Evolutionary conservation across 2,888 invertebrate genomes (phyloP).

Genomic region (Sicus ferrugineus): DNA sequence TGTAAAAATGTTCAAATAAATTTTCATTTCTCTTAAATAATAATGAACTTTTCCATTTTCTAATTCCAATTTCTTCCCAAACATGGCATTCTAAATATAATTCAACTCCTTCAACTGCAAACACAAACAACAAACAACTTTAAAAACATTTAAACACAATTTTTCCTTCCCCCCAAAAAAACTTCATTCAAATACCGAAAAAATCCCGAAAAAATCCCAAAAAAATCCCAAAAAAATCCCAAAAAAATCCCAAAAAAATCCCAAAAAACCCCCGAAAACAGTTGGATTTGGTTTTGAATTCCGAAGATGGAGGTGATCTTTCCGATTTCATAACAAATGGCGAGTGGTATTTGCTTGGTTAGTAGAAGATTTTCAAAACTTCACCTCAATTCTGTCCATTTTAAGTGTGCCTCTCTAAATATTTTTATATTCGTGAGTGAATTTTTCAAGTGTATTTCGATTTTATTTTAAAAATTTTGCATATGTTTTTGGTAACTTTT

Average conservation of each 20-base stretch:
- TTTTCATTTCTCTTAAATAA: slow-evolving; percentile 49
- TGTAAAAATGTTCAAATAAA: slow-evolving; percentile 48
- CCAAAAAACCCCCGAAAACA: slow-evolving; percentile 64
- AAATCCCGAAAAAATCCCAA: slow-evolving; percentile 25
- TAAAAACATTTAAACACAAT: slow-evolving; percentile 43
- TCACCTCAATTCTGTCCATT: not conserved
- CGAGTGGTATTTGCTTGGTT: slow-evolving; percentile 99
- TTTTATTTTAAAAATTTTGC: no score
- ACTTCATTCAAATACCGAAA: slow-evolving; percentile 33
- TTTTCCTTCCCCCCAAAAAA: slow-evolving; percentile 40
- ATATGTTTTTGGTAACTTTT: no score
- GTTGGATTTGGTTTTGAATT: slow-evolving; percentile 96
- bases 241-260: slow-evolving; percentile 39
- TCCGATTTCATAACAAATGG: slow-evolving; percentile 98
- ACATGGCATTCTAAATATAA: no score
- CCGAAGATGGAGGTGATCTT: slow-evolving; percentile 91
- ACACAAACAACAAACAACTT: slow-evolving; percentile 36
- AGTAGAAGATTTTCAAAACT: slow-evolving; percentile 63
- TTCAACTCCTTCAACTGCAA: slow-evolving; percentile 28
- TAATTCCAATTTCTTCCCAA: slow-evolving; percentile 14
- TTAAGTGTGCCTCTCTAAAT: not conserved
- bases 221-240: slow-evolving; percentile 38
- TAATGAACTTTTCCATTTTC: slow-evolving; percentile 26
- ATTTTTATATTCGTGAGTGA: no score
- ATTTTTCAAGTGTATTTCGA: no score